These are phyloP conservation scores for Sarcophaga carnaria DNA, from an alignment of 2,888 invertebrate species.

Conservation along the genomic window DNA sequence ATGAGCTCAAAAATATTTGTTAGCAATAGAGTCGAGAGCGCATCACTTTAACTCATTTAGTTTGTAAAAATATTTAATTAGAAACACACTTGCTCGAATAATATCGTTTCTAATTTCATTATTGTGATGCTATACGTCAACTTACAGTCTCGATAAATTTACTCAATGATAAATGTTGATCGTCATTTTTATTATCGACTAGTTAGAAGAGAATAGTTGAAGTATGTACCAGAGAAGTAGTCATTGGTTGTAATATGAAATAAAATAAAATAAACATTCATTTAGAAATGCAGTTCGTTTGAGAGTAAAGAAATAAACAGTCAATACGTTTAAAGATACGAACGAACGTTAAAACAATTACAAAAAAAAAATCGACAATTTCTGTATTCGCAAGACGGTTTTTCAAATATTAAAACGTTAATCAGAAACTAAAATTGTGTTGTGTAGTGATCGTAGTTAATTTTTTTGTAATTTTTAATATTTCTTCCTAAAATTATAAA, in stretches of 20 bases:
- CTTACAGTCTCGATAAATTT: slow-evolving; percentile 47
- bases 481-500: neutral
- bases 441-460: too few species aligned
- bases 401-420: slow-evolving; percentile 10
- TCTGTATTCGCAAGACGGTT: neutral
- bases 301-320: slow-evolving; percentile 51
- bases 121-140: slow-evolving; percentile 31
- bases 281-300: slow-evolving; percentile 46
- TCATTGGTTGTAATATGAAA: slow-evolving; percentile 25
- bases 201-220: slow-evolving; percentile 24
- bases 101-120: slow-evolving; percentile 30
- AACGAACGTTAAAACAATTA: neutral
- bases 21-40: neutral
- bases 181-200: slow-evolving; percentile 14
- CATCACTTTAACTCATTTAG: slow-evolving; percentile 21
- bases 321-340: slow-evolving; percentile 4
- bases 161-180: slow-evolving; percentile 49
- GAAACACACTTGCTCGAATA: slow-evolving; percentile 19
- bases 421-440: neutral
- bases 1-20: slow-evolving; percentile 28
- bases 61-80: neutral
- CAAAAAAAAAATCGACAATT: neutral
- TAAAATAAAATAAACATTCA: slow-evolving; percentile 45
- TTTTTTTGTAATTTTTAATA: neutral
- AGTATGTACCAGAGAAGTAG: slow-evolving; percentile 9